Conservation (phyloP, 2,888 invertebrate genomes). For the Tinea trinotella region DNA sequence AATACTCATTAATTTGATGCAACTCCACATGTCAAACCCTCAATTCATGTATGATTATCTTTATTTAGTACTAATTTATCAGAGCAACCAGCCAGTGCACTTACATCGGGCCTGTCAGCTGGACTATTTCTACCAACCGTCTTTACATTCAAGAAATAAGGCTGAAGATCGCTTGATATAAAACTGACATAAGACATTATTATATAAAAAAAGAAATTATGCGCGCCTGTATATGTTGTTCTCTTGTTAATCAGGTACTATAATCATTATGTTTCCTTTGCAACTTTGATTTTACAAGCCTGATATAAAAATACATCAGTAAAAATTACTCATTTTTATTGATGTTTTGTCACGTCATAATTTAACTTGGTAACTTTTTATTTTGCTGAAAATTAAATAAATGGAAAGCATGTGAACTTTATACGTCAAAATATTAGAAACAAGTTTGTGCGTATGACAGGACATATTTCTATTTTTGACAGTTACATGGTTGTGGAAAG, state of each 20-base stretch:
- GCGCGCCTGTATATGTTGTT: constrained; percentile 5
- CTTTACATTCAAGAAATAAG: background rate
- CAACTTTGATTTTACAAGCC: background rate
- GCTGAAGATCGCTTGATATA: background rate
- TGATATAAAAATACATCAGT: background rate
- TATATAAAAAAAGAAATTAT: background rate
- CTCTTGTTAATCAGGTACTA: constrained; percentile 13
- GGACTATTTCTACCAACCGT: background rate
- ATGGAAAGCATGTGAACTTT: background rate
- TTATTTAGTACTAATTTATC: constrained; percentile 64
- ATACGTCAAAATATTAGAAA: background rate
- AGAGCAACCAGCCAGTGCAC: constrained; percentile 22
- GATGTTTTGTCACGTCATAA: background rate
- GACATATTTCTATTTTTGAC: constrained; percentile 50
- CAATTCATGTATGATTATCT: constrained; percentile 63
- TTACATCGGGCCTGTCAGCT: background rate
- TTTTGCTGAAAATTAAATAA: background rate
- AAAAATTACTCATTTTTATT: background rate
- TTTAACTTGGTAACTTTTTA: background rate
- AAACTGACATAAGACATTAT: background rate
- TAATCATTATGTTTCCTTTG: constrained; percentile 8
- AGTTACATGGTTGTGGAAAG: constrained; percentile 49
- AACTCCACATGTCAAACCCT: constrained; percentile 63
- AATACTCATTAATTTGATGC: constrained; percentile 64
- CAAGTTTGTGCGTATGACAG: constrained; percentile 26